Conservation (phyloP, 2,888 invertebrate species). For the Agrilus cyanescens region DNA sequence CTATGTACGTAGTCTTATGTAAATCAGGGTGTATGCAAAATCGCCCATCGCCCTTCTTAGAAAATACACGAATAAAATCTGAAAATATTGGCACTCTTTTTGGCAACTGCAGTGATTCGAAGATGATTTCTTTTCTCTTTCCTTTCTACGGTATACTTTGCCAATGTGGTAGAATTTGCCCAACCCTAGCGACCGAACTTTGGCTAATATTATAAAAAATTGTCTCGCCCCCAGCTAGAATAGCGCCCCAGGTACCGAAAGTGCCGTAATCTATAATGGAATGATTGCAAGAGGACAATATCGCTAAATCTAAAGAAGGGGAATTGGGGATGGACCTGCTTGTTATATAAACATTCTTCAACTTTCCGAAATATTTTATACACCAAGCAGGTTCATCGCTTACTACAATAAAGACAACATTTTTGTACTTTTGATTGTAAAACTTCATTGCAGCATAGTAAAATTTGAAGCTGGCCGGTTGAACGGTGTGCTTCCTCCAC, state of each 20-base stretch:
- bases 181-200: conserved; percentile 32
- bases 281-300: conserved; percentile 41
- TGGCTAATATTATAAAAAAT: conserved; percentile 35
- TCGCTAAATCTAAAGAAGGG: conserved; percentile 37
- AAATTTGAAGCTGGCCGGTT: conserved; percentile 32
- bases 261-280: conserved; percentile 42
- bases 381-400: conserved; percentile 42
- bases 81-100: too few relatives aligned
- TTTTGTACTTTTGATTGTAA: conserved; percentile 33
- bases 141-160: conserved; percentile 22
- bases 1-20: too few relatives aligned
- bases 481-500: conserved; percentile 38
- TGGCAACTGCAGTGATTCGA: too few relatives aligned
- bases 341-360: conserved; percentile 33
- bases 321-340: conserved; percentile 28
- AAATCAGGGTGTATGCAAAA: too few relatives aligned
- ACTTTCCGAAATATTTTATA: conserved; percentile 27
- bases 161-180: conserved; percentile 37
- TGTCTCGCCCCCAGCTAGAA: conserved; percentile 39
- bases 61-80: too few relatives aligned
- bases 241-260: conserved; percentile 41
- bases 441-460: conserved; percentile 36
- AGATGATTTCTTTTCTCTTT: not conserved
- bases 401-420: conserved; percentile 35
- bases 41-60: too few relatives aligned